These are phyloP conservation scores for Poeciliopsis presidionis DNA, from an alignment of 2,797 vertebrate species.

Conservation along the genomic window DNA sequence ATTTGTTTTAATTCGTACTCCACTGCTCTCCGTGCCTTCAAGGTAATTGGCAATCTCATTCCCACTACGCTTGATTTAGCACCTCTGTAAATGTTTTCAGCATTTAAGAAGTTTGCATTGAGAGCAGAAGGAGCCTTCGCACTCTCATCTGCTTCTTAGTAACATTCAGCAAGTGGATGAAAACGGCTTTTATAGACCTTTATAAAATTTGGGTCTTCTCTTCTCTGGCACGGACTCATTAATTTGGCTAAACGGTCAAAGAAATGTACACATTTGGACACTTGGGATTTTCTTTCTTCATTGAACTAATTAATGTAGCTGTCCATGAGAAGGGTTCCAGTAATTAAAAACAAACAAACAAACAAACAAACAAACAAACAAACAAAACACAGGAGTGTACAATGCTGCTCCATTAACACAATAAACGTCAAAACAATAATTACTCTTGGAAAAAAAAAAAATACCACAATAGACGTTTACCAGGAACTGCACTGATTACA, in stretches of 20 bases:
- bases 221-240: slow-evolving; percentile 19
- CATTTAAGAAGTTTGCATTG: slow-evolving; percentile 59
- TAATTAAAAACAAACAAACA: not conserved
- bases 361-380: not conserved
- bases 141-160: slow-evolving; percentile 44
- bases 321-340: slow-evolving; percentile 1
- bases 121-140: slow-evolving; percentile 51
- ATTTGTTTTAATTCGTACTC: slow-evolving; percentile 70
- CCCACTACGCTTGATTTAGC: slow-evolving; percentile 73
- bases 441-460: slow-evolving; percentile 20
- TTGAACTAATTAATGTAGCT: slow-evolving; percentile 22
- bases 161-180: slow-evolving; percentile 52
- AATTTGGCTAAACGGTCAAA: slow-evolving; percentile 27
- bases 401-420: slow-evolving; percentile 23
- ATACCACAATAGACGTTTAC: slow-evolving; percentile 32
- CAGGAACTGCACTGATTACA: slow-evolving; percentile 35
- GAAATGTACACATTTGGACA: slow-evolving; percentile 23
- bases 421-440: slow-evolving; percentile 24
- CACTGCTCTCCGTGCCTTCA: slow-evolving; percentile 55
- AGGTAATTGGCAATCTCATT: slow-evolving; percentile 77
- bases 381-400: slow-evolving; percentile 13
- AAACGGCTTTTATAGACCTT: slow-evolving; percentile 48
- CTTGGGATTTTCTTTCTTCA: not conserved
- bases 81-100: slow-evolving; percentile 69
- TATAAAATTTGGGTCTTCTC: slow-evolving; percentile 37